phyloP scores from a whole-genome alignment of 2,888 invertebrate species.

The Agrochola litura region DNA sequence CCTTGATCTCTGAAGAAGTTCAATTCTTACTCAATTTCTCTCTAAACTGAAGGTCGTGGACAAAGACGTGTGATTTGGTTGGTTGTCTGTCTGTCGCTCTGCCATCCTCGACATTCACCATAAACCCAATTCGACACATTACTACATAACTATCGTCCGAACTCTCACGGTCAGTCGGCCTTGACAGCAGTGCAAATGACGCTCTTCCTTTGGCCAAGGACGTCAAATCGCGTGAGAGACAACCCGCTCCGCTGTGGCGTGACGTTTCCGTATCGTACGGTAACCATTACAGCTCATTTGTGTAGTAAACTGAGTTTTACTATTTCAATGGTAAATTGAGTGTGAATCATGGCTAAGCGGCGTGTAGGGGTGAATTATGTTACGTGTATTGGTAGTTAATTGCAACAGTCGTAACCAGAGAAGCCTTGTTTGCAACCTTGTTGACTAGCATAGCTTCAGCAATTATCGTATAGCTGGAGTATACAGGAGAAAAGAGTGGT shows the following conservation, averaged over 20 bases:
- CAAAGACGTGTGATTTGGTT: too few species aligned
- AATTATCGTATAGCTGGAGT: too few species aligned
- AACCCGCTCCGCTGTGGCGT: slow-evolving; percentile 49
- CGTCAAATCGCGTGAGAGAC: slow-evolving; percentile 72
- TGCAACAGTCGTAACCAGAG: not conserved
- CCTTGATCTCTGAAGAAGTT: not conserved
- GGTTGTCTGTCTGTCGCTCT: not conserved
- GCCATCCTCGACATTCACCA: not conserved
- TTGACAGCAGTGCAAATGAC: slow-evolving; percentile 71
- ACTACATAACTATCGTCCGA: slow-evolving; percentile 5
- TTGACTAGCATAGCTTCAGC: not conserved
- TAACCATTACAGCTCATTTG: slow-evolving; percentile 62
- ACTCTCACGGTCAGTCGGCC: slow-evolving; percentile 63
- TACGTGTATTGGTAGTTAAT: not conserved
- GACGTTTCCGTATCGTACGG: slow-evolving; percentile 64
- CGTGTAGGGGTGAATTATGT: slow-evolving; percentile 12
- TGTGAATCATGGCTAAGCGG: slow-evolving; percentile 31
- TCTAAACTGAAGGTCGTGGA: not conserved
- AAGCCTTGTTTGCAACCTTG: slow-evolving; percentile 22
- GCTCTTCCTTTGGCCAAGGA: slow-evolving; percentile 79
- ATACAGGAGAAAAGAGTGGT: not conserved
- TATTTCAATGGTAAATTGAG: slow-evolving; percentile 49
- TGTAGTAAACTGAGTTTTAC: slow-evolving; percentile 48
- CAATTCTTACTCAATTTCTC: not conserved
- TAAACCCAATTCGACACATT: too few species aligned